Conservation (phyloP, 2,113 vertebrate species). For the Cricetomys ansorgei region DNA sequence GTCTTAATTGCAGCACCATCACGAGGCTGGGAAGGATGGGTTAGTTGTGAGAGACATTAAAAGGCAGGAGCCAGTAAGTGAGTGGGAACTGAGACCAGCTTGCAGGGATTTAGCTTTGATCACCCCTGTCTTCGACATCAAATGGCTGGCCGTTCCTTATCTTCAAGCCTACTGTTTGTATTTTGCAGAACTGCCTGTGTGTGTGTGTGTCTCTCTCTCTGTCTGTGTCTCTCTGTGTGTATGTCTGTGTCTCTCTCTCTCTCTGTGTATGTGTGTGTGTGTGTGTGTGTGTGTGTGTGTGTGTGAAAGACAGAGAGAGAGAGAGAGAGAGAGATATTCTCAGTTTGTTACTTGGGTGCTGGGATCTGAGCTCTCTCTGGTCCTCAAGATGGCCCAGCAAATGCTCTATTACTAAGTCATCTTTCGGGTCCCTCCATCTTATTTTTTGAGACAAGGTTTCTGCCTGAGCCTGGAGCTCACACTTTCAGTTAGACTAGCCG, state of each 20-base stretch:
- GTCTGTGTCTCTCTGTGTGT: too few relatives aligned
- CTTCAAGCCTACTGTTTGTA: background rate
- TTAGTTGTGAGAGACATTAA: background rate
- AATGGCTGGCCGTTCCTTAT: background rate
- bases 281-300: background rate
- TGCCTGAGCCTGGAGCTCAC: background rate
- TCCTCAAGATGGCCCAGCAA: background rate
- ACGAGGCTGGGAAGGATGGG: background rate
- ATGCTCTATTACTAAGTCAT: background rate
- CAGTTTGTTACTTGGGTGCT: background rate
- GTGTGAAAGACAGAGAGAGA: too few relatives aligned
- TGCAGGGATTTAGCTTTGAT: background rate
- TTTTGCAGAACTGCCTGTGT: background rate
- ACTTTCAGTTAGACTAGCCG: background rate
- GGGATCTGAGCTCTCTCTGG: background rate
- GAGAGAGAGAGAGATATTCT: too few relatives aligned
- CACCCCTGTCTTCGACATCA: background rate
- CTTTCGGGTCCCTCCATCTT: background rate
- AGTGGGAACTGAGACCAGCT: too few relatives aligned
- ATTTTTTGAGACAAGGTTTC: background rate
- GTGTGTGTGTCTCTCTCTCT: too few relatives aligned
- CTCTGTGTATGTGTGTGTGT: too few relatives aligned
- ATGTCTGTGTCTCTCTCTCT: too few relatives aligned
- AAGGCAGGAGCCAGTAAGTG: background rate
- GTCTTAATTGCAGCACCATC: background rate